Conservation (phyloP, 2,797 vertebrate genomes). For the Gorsachius magnificus region DNA sequence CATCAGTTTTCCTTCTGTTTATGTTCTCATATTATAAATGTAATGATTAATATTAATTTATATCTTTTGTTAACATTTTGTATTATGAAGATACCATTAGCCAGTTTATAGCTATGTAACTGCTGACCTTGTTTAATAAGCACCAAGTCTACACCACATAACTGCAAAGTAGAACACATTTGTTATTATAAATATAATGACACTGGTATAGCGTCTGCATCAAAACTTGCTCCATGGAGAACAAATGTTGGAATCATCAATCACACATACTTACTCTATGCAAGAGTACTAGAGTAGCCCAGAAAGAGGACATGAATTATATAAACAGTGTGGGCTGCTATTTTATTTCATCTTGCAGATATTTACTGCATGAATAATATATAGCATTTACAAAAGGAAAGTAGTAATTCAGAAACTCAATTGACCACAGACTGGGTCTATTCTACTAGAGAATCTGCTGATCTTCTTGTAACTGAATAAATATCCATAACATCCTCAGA, state of each 20-base stretch:
- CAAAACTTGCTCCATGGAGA: not conserved
- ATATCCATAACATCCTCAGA: not conserved
- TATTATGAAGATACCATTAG: not conserved
- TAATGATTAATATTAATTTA: not conserved
- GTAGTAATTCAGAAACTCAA: not conserved
- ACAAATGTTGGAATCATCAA: not conserved
- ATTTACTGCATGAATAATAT: slow-evolving; percentile 16
- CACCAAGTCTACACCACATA: fast-evolving
- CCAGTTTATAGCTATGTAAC: not conserved
- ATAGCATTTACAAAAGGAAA: not conserved
- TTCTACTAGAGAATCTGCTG: not conserved
- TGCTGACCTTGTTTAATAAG: not conserved
- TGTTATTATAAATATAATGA: not conserved
- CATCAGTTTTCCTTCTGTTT: not conserved
- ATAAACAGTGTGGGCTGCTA: not conserved
- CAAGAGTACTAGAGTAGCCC: not conserved
- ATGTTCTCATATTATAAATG: not conserved
- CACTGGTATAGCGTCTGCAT: not conserved
- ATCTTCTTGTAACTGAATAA: not conserved
- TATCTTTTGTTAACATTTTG: not conserved
- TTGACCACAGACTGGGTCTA: not conserved
- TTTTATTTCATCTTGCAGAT: slow-evolving; percentile 27
- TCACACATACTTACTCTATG: not conserved
- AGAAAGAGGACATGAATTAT: not conserved
- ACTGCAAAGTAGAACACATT: not conserved